Evolutionary conservation across 2,113 vertebrate species (phyloP).

Genomic region (Crotalus viridis): DNA sequence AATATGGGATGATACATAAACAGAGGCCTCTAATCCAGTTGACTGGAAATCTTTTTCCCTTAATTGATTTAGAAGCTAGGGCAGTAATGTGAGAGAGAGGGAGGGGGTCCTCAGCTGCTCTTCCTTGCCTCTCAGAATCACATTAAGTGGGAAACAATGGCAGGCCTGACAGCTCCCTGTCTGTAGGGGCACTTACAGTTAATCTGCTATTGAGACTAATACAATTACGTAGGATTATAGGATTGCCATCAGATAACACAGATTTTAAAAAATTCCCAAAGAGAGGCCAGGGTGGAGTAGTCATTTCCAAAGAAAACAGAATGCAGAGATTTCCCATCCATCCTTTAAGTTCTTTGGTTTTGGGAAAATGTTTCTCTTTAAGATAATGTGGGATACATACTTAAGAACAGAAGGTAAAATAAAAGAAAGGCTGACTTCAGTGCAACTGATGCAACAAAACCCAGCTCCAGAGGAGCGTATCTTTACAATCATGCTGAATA

Average conservation of each 20-base stretch:
- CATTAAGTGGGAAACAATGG: slow-evolving; percentile 80
- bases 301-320: slow-evolving; percentile 45
- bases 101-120: slow-evolving; percentile 62
- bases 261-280: slow-evolving; percentile 61
- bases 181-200: slow-evolving; percentile 73
- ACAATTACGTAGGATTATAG: slow-evolving; percentile 77
- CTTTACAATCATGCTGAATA: slow-evolving; percentile 2
- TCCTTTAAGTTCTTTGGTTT: background rate
- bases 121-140: slow-evolving; percentile 71
- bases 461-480: background rate
- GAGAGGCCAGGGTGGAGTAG: slow-evolving; percentile 41
- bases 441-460: background rate
- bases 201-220: slow-evolving; percentile 81
- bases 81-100: slow-evolving; percentile 71
- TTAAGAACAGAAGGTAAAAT: slow-evolving; percentile 8
- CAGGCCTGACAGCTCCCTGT: slow-evolving; percentile 73
- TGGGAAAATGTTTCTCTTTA: background rate
- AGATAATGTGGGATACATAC: background rate
- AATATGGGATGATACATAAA: slow-evolving; percentile 77
- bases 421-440: background rate
- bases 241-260: slow-evolving; percentile 64
- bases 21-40: slow-evolving; percentile 74
- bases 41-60: slow-evolving; percentile 77
- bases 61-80: slow-evolving; percentile 82
- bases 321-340: slow-evolving; percentile 21